A percentile compares a stretch with the other conserved stretches of the same genome.
Conservation (phyloP, 2,888 invertebrate species). For the Yponomeuta evonymella region DNA sequence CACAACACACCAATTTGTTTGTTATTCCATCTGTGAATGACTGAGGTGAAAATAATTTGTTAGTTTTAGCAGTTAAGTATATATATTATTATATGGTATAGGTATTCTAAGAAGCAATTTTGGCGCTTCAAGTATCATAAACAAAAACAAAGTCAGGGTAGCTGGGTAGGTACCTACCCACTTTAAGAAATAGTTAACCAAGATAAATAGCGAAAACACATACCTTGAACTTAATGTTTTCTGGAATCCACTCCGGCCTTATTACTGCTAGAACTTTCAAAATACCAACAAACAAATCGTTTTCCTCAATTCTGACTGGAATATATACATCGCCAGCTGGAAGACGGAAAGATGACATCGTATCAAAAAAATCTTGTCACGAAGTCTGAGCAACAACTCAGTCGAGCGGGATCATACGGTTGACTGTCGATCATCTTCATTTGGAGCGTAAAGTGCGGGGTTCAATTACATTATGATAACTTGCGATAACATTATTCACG, state of each 20-base stretch:
- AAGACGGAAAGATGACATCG: constrained; percentile 49
- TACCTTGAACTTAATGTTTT: constrained; percentile 82
- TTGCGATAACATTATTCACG: not conserved
- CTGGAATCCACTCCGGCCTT: constrained; percentile 81
- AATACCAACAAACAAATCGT: constrained; percentile 81
- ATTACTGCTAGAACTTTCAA: constrained; percentile 79
- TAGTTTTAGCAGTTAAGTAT: not conserved
- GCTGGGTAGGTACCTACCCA: not conserved
- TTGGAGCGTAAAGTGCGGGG: not conserved
- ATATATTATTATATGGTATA: not conserved
- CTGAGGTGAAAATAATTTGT: constrained; percentile 61
- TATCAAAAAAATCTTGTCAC: constrained; percentile 16
- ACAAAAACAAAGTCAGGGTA: not conserved
- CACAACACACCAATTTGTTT: constrained; percentile 91
- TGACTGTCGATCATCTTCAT: not conserved
- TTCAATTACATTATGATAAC: not conserved
- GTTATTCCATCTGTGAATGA: constrained; percentile 96
- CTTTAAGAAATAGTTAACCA: not conserved
- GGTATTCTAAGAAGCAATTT: not conserved
- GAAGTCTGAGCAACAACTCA: constrained; percentile 15
- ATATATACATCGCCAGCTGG: constrained; percentile 63
- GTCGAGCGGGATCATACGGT: not conserved
- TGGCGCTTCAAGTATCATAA: not conserved
- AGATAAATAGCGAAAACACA: not conserved
- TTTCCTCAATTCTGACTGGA: constrained; percentile 79